Evolutionary conservation across 1,140 invertebrate species (phyloP), one percentile per base, ranked within the genome.

Genomic region (Contarinia nasturtii): DNA sequence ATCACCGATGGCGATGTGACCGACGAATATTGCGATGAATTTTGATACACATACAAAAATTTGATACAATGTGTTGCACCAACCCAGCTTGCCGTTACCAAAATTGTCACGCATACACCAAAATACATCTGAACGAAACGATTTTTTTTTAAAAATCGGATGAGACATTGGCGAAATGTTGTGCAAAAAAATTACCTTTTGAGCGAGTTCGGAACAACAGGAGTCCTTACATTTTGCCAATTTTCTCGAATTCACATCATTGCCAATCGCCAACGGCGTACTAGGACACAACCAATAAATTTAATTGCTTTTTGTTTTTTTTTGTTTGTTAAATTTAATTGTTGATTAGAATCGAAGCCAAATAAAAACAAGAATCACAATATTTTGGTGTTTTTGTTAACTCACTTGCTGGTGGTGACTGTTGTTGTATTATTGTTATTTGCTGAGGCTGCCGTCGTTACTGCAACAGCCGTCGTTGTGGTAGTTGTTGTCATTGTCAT

Each of bases 21-120:
- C 53, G 63, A 3, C 27, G 27, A 27, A 27, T 63, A 54, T 55
- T 62, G 36, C 60, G 62, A 55, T 53, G 57, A 48, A 55, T 64
- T 27, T 27, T 27, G 27, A 10, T 27, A 67, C 49, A 81, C 67
- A 60, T 86, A 90, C 58, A 88, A 74, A 59, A 85, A 82, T 67
- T 89, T 89, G 51, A 90, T 82, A 59, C 81, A 81, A 58, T 91
- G 86, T 3, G 86, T 87, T 10, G 84, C 78, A 11, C 83, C 85
- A 21, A 90, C 86, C 86, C 86, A 91, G n/a, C 82, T 82, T 14
- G 77, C 76, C 18, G 86, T 86, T 44, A 90, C 77, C 51, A 80
- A 76, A 41, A 84, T 70, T 33, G 82, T 89, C 48, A 91, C 82
- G 62, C 85, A 81, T 45, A 89, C 74, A 34, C 87, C 87, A 57